These are phyloP conservation scores for Sarotherodon lohbergeri DNA, from an alignment of 2,113 vertebrate species.

Conservation along the genomic window DNA sequence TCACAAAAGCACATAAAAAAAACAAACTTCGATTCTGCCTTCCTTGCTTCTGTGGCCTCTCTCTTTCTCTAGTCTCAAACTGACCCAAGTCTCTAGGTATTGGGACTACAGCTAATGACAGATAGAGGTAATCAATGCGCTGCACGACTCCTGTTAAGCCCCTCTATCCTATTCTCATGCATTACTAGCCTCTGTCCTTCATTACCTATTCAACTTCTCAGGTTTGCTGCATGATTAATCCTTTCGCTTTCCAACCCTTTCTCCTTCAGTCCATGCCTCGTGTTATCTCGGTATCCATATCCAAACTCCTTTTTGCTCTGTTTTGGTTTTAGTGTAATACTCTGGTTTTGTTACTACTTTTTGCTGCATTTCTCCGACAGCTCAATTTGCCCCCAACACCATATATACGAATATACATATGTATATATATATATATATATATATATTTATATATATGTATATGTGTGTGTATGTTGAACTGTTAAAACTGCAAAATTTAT, in stretches of 20 bases:
- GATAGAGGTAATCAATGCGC: slow-evolving; percentile 65
- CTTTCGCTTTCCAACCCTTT: slow-evolving; percentile 47
- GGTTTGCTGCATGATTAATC: slow-evolving; percentile 60
- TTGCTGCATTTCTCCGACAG: neutral
- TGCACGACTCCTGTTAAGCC: slow-evolving; percentile 61
- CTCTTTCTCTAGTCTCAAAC: neutral
- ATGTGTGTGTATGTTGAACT: neutral
- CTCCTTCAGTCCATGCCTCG: slow-evolving; percentile 25
- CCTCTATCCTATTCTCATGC: slow-evolving; percentile 61
- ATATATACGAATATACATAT: neutral
- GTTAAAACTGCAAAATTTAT: neutral
- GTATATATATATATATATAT: rapidly evolving
- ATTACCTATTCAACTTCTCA: slow-evolving; percentile 63
- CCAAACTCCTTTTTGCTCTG: slow-evolving; percentile 29
- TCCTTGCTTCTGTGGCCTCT: neutral
- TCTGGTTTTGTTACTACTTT: neutral
- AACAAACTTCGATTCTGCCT: neutral
- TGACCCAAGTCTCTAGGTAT: slow-evolving; percentile 6
- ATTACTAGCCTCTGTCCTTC: slow-evolving; percentile 57
- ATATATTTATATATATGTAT: rapidly evolving
- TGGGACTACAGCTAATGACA: slow-evolving; percentile 57
- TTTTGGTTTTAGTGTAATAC: slow-evolving; percentile 34
- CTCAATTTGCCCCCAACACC: neutral
- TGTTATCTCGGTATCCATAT: slow-evolving; percentile 45
- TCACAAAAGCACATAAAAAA: neutral